A percentile compares a stretch with the other conserved stretches of the same genome.
phyloP scores from a whole-genome alignment of 2,113 vertebrate species.

The Maccullochella peelii region DNA sequence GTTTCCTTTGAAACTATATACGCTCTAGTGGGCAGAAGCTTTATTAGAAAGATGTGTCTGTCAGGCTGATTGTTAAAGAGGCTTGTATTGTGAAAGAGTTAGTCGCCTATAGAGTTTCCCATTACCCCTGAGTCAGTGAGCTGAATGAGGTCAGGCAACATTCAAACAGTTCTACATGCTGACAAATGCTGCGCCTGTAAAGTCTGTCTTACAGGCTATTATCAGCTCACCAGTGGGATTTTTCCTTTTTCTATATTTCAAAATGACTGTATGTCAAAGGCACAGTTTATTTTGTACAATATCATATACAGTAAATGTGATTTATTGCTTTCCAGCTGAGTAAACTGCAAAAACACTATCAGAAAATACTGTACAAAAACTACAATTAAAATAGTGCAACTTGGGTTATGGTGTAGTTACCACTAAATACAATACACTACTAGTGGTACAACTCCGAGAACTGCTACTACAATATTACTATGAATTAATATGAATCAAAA shows the following conservation, averaged over 20 bases:
- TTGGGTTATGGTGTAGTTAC: background rate
- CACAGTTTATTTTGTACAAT: background rate
- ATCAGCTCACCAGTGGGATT: background rate
- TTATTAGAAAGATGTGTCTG: slow-evolving; percentile 1
- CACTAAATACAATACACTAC: background rate
- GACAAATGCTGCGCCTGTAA: background rate
- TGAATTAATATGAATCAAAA: background rate
- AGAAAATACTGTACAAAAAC: background rate
- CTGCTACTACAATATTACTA: background rate
- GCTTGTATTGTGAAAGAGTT: background rate
- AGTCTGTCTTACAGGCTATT: background rate
- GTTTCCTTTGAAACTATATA: background rate
- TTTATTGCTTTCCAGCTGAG: background rate
- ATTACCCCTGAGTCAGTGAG: slow-evolving; percentile 23
- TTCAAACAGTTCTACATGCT: background rate
- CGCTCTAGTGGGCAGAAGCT: background rate
- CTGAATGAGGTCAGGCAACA: slow-evolving; percentile 28
- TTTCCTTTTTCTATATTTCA: background rate
- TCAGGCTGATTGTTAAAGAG: background rate
- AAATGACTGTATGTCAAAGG: background rate
- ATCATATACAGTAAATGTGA: background rate
- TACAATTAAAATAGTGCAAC: background rate
- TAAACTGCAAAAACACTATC: background rate
- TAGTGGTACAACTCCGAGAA: background rate
- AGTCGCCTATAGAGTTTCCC: background rate